These are phyloP conservation scores for Solenodon paradoxus DNA, from an alignment of 2,113 vertebrate genomes.

Conservation along the genomic window DNA sequence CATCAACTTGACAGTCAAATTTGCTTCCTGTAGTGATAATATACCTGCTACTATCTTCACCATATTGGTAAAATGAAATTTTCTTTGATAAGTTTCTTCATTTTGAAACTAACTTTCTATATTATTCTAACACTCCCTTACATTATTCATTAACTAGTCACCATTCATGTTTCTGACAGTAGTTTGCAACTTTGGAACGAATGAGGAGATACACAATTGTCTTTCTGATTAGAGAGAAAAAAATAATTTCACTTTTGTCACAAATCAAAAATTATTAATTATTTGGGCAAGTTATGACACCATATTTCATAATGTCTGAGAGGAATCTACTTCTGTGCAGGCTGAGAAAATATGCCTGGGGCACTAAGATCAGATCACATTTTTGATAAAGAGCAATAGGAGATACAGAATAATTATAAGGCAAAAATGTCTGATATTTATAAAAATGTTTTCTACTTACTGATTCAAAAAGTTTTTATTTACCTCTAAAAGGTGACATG, in stretches of 20 bases:
- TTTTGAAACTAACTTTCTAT: conserved; percentile 50
- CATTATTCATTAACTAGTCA: conserved; percentile 61
- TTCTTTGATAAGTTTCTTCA: conserved; percentile 52
- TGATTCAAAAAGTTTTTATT: not conserved
- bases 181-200: conserved; percentile 45
- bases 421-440: not conserved
- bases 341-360: conserved; percentile 6
- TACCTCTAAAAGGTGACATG: not conserved
- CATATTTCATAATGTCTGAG: not conserved
- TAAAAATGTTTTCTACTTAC: not conserved
- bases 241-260: not conserved
- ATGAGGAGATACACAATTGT: not conserved
- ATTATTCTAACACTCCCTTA: conserved; percentile 60
- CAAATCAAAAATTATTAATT: conserved; percentile 36
- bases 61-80: conserved; percentile 21
- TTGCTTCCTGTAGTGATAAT: conserved; percentile 70
- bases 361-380: not conserved
- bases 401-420: conserved; percentile 36
- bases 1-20: conserved; percentile 64
- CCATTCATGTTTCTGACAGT: conserved; percentile 33
- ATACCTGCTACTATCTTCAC: conserved; percentile 63
- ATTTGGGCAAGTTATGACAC: not conserved
- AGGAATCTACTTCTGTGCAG: not conserved
- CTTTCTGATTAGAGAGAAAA: conserved; percentile 38
- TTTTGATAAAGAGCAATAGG: not conserved